Conservation (phyloP, 1,140 invertebrate genomes). For the Zaprionus kolodkinae region DNA sequence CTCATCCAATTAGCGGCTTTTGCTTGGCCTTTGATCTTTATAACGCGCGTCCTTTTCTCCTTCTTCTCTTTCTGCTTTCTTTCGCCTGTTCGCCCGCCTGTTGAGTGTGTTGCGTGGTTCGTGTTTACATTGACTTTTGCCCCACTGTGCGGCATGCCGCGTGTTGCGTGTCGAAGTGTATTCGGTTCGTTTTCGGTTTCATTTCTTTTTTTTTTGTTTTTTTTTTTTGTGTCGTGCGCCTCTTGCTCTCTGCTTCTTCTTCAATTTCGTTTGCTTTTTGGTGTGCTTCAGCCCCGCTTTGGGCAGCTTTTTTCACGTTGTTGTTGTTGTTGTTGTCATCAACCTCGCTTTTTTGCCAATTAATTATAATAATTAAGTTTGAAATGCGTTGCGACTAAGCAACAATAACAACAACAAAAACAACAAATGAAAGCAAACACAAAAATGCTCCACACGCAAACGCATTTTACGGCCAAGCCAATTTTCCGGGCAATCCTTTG, state of each 20-base stretch:
- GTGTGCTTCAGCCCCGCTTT: constrained; percentile 31
- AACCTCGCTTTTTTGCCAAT: constrained; percentile 71
- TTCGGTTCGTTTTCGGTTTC: constrained; percentile 12
- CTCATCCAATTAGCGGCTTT: constrained; percentile 40
- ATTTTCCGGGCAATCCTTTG: constrained; percentile 75
- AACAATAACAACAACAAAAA: constrained; percentile 60
- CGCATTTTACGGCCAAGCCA: constrained; percentile 72
- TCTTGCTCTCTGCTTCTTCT: constrained; percentile 8
- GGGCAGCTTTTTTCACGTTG: constrained; percentile 31
- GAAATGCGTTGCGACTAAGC: constrained; percentile 77
- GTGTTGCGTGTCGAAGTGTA: constrained; percentile 53
- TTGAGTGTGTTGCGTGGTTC: constrained; percentile 6
- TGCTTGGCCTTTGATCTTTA: constrained; percentile 30
- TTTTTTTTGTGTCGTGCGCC: background rate
- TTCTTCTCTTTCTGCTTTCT: background rate
- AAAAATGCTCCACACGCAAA: constrained; percentile 61
- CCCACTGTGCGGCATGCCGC: constrained; percentile 39
- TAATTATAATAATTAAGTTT: constrained; percentile 81
- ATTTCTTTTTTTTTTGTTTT: background rate
- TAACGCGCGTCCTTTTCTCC: constrained; percentile 4
- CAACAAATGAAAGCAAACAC: constrained; percentile 29
- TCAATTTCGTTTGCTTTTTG: constrained; percentile 7
- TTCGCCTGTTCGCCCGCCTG: constrained; percentile 4
- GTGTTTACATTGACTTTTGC: constrained; percentile 18
- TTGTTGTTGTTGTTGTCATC: constrained; percentile 27